phyloP scores from a whole-genome alignment of 2,888 invertebrate genomes.

The Formica aserva region DNA sequence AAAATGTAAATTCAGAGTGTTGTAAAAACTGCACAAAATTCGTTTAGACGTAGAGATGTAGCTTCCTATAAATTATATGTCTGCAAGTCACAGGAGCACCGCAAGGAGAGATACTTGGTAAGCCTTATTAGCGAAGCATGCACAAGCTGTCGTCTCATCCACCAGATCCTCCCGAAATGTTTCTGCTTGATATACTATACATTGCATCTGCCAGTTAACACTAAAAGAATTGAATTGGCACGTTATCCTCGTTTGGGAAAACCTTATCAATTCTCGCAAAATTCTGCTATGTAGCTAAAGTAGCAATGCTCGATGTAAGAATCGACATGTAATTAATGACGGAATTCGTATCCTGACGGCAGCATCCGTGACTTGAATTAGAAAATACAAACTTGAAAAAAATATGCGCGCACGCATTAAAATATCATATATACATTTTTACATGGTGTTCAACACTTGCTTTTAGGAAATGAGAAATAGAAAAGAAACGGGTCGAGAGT shows the following conservation, averaged over 20 bases:
- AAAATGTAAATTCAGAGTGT: slow-evolving; percentile 19
- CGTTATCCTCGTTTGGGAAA: slow-evolving; percentile 10
- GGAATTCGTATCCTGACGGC: not conserved
- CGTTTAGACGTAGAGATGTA: not conserved
- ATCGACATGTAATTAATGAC: slow-evolving; percentile 18
- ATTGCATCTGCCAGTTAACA: slow-evolving; percentile 16
- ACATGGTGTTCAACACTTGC: not conserved
- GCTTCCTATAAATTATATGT: slow-evolving; percentile 25
- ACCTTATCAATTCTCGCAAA: not conserved
- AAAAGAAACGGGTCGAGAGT: slow-evolving; percentile 29
- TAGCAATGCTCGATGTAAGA: slow-evolving; percentile 26
- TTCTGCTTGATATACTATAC: slow-evolving; percentile 33
- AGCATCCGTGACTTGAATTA: not conserved
- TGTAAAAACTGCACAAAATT: slow-evolving; percentile 31
- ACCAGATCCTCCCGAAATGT: slow-evolving; percentile 1
- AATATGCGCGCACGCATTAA: slow-evolving; percentile 8
- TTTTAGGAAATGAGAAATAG: slow-evolving; percentile 26
- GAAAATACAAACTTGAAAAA: not conserved
- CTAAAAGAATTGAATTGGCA: not conserved
- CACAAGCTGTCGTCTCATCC: slow-evolving; percentile 24
- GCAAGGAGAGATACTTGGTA: not conserved
- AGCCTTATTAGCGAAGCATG: slow-evolving; percentile 19
- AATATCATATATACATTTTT: slow-evolving; percentile 18
- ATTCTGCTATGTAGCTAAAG: slow-evolving; percentile 3
- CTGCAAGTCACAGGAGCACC: not conserved